phyloP scores from a whole-genome alignment of 2,888 invertebrate genomes.

The Folsomia manolachei region DNA sequence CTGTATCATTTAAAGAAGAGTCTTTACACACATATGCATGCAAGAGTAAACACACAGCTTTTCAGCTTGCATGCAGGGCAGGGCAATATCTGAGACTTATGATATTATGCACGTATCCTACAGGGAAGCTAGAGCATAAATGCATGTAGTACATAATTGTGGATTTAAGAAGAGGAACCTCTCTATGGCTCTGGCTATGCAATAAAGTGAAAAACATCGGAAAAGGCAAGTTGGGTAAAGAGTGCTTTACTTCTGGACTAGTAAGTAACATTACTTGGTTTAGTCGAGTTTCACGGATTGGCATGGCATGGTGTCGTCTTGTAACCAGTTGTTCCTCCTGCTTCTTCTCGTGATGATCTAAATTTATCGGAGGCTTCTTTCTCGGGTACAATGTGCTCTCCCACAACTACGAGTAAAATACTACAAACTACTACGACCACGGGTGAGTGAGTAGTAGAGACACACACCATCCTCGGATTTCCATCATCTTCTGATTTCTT shows the following conservation, averaged over 20 bases:
- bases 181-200: too few species aligned
- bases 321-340: conserved; percentile 9
- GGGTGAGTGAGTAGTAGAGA: not conserved
- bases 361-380: conserved; percentile 40
- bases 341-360: conserved; percentile 37
- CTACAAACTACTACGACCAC: conserved; percentile 7
- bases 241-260: conserved; percentile 6
- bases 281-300: conserved; percentile 1
- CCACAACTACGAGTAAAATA: conserved; percentile 2
- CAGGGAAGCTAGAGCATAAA: too few species aligned
- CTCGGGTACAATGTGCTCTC: conserved; percentile 43
- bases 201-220: too few species aligned
- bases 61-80: too few species aligned
- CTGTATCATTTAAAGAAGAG: too few species aligned
- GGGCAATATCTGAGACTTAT: too few species aligned
- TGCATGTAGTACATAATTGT: too few species aligned
- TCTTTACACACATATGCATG: too few species aligned
- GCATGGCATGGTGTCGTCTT: not conserved
- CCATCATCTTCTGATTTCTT: not conserved
- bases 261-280: not conserved
- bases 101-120: too few species aligned
- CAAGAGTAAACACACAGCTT: too few species aligned
- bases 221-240: not conserved
- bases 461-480: not conserved
- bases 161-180: too few species aligned